Percentiles rank a stretch among this genome's conserved stretches.
Evolutionary conservation across 1,140 invertebrate genomes (phyloP).

Genomic region (Melitaea cinxia): DNA sequence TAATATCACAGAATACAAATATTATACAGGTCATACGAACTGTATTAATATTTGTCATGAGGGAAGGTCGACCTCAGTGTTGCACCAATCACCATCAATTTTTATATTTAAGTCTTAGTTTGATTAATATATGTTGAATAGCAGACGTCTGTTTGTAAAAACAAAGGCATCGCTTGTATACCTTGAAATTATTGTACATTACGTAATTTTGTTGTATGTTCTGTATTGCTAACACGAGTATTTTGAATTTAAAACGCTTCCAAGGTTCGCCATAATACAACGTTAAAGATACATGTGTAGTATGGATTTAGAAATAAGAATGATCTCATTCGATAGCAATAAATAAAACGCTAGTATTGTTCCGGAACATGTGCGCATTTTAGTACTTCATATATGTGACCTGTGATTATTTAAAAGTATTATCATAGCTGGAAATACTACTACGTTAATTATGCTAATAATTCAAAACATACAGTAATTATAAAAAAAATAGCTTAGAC

Average conservation of each 20-base stretch:
- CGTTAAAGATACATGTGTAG: conserved; percentile 31
- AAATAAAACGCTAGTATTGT: conserved; percentile 15
- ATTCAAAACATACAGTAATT: neutral
- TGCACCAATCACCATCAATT: no score
- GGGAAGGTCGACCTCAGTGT: no score
- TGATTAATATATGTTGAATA: no score
- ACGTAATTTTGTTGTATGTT: conserved; percentile 47
- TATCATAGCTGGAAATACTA: neutral
- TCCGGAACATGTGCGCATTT: neutral
- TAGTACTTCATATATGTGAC: neutral
- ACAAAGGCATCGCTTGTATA: neutral
- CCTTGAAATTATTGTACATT: conserved; percentile 23
- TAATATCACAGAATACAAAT: no score
- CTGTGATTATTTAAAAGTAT: no score
- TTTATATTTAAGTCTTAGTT: no score
- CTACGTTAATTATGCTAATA: neutral
- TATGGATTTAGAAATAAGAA: conserved; percentile 34
- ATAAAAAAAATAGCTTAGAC: conserved; percentile 5
- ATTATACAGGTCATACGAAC: no score
- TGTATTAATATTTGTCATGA: no score
- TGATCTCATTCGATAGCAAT: conserved; percentile 40
- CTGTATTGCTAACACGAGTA: conserved; percentile 41
- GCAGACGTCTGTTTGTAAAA: no score
- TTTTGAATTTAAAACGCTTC: conserved; percentile 62
- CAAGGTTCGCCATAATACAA: conserved; percentile 37